Base-by-base conservation (phyloP, 2,888 invertebrate species). In the Drosophila borborema region DNA sequence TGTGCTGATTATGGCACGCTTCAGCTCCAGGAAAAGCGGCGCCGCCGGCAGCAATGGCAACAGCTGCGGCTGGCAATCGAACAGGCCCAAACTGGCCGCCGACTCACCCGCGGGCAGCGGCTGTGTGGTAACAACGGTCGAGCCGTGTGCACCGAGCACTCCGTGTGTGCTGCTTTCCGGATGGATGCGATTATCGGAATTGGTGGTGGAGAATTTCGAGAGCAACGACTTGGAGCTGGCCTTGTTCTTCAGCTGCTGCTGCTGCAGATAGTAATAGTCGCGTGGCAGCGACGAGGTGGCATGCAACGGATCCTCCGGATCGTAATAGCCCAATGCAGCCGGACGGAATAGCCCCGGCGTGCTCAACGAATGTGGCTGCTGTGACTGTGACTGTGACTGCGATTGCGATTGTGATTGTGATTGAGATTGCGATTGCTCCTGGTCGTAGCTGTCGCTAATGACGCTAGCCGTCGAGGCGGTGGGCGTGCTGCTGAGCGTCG, bases 261-360 rank as follows among this genome's bases (percentile, higher is more conserved):
- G 92, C 60, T 92, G 92, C 77, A 93, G 71, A 64, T 91, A 92
- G 69, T 92, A 93, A 51, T 90, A 93, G 72, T 92, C 92, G n/a
- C 92, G 91, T 7, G 92, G 92, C 73, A 92, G 81, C 28, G 92
- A 92, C 1, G 92, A 91, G 34, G 80, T 77, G 65, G 85, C 89
- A 74, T 89, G 88, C 81, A 89, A 54, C 40, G 89, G 85, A 80
- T 86, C 90, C 75, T 86, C 85, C 0, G 89, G 85, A 87, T 86
- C 85, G 85, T 86, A 85, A 23, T 85, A 85, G 28, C 84, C 84
- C 74, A 82, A 65, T 1, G 88, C 81, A 4, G 84, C 78, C 1
- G 80, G 90, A 2, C 86, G 77, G 28, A 86, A 87, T 0, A 87
- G 49, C 0, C 86, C 90, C 0, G 90, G 86, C 5, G 86, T 90